These are phyloP conservation scores for Empidonax alnorum DNA, from an alignment of 2,113 vertebrate genomes.

Conservation along the genomic window DNA sequence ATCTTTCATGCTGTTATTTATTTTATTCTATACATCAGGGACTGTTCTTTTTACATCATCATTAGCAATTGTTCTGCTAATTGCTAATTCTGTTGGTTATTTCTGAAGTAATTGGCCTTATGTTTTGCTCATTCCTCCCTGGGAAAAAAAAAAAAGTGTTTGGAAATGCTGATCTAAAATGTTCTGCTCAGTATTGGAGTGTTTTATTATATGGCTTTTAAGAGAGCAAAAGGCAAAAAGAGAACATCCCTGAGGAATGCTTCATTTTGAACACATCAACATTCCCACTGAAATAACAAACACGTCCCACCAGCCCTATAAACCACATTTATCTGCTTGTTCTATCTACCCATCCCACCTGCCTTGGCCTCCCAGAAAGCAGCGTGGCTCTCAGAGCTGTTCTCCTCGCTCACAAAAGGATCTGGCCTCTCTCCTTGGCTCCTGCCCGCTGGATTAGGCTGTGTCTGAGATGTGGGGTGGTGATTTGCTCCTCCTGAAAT, in stretches of 20 bases:
- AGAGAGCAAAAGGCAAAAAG: not conserved
- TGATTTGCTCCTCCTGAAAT: not conserved
- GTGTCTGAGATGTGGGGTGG: fast-evolving
- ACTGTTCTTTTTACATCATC: slow-evolving; percentile 24
- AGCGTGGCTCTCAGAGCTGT: not conserved
- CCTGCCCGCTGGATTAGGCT: not conserved
- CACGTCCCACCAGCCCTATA: not conserved
- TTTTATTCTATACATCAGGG: not conserved
- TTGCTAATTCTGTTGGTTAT: not conserved
- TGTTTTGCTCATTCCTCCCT: not conserved
- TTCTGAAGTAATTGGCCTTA: not conserved
- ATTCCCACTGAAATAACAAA: slow-evolving; percentile 47
- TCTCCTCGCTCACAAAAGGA: not conserved
- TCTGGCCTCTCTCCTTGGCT: not conserved
- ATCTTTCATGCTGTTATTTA: slow-evolving; percentile 48
- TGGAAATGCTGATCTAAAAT: not conserved
- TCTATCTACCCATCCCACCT: not conserved
- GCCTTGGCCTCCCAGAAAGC: not conserved
- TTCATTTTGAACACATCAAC: slow-evolving; percentile 44
- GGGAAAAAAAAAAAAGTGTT: not conserved
- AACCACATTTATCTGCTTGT: not conserved
- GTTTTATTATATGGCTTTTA: not conserved
- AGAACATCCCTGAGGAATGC: slow-evolving; percentile 19
- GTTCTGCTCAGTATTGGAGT: not conserved
- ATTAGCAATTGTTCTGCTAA: slow-evolving; percentile 32